Evolutionary conservation across 2,113 vertebrate species (phyloP), one percentile per base, ranked within the genome.

Genomic region (Daphoenositta chrysoptera): DNA sequence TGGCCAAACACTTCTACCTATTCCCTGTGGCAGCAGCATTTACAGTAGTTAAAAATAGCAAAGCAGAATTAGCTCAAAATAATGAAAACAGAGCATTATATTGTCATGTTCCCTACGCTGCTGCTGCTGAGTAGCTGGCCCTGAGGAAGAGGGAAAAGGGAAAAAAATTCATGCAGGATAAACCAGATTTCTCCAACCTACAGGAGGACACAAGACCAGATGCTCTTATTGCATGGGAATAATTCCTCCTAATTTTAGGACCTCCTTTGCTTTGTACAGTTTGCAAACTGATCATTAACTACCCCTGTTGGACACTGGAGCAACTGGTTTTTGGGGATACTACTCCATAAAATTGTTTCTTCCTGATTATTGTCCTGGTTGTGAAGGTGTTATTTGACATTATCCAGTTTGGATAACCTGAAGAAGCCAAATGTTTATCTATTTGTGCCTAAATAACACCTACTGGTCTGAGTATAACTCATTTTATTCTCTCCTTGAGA

Each of bases 31-130:
- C 66, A 85, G 84, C 1, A 91, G 75, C 92, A 77, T 90, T 96
- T 77, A 51, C 84, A 88, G 87, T 14, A 61, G 93, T 90, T 93
- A 96, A 96, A 96, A 96, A 96, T 94, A 95, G 91, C 70, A 77
- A 18, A 70, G 83, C 53, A 69, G 68, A 89, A 91, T 76, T 77
- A 54, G 66, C n/a, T 85, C 35, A 72, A 79, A 96, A 96, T 85
- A 80, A 65, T 37, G 71, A 96, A 96, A 94, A 39, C 54, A 89
- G 58, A 93, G 26, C 17, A 28, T 93, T 91, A 70, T 42, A 69
- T 77, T 91, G 65, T 91, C 35, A 11, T 39, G 66, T 70, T 90
- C 78, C 87, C 70, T 26, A 4, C 0, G 0, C 31, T 81, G 79
- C 83, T 89, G 23, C 3, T 84, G 73, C 53, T 89, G 89, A 84